Conservation (phyloP, 2,797 vertebrate species). For the Catharus ustulatus region DNA sequence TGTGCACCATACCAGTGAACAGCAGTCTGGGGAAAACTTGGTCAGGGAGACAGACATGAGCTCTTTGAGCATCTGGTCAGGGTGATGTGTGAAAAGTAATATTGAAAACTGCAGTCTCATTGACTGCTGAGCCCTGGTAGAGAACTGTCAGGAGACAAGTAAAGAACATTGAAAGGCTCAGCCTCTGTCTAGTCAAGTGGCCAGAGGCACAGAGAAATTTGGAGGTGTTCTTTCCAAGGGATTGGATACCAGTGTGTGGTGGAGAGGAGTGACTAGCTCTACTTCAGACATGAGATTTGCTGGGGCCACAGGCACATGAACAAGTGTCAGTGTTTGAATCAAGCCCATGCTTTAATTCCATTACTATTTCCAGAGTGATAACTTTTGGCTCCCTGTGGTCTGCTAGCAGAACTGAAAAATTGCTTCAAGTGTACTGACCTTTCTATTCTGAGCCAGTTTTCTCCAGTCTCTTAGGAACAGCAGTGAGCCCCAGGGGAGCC, state of each 20-base stretch:
- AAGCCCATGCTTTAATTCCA: neutral
- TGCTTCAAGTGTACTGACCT: neutral
- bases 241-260: neutral
- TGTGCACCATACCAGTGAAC: neutral
- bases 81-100: neutral
- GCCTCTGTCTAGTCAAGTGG: neutral
- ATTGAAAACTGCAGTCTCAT: neutral
- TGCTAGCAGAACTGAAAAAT: conserved; percentile 12
- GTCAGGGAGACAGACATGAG: fast-evolving
- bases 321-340: neutral
- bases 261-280: neutral
- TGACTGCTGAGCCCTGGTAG: neutral
- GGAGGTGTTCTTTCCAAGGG: neutral
- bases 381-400: neutral
- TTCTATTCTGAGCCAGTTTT: conserved; percentile 24
- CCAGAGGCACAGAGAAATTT: neutral
- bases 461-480: neutral
- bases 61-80: neutral
- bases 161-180: neutral
- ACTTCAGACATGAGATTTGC: neutral
- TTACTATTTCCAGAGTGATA: neutral
- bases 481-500: neutral
- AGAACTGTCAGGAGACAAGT: neutral
- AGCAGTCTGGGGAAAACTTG: neutral
- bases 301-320: neutral